Evolutionary conservation across 2,113 vertebrate species (phyloP).

Genomic region (Girardinichthys multiradiatus): DNA sequence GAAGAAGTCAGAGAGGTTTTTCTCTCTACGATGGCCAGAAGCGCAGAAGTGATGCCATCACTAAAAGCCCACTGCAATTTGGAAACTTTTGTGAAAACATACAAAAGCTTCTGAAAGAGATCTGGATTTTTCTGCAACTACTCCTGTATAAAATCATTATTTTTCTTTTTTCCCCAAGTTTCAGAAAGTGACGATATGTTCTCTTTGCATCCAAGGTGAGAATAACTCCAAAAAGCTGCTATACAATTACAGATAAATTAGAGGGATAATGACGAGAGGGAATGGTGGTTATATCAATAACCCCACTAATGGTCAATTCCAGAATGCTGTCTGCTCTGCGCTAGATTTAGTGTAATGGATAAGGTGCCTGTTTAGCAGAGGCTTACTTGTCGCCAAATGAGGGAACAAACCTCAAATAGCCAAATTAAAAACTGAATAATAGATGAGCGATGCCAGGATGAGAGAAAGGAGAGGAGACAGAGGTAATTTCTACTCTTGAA

Average conservation of each 20-base stretch:
- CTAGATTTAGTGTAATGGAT: constrained; percentile 81
- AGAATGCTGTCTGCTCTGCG: constrained; percentile 75
- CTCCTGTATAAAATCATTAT: constrained; percentile 33
- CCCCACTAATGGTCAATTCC: constrained; percentile 81
- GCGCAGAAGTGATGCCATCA: constrained; percentile 39
- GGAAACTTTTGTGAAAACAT: constrained; percentile 74
- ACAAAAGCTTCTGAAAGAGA: constrained; percentile 68
- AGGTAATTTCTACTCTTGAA: constrained; percentile 77
- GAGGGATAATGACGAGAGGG: constrained; percentile 75
- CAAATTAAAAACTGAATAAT: constrained; percentile 86
- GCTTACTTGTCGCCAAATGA: constrained; percentile 78
- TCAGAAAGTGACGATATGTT: constrained; percentile 65
- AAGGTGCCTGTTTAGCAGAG: constrained; percentile 79
- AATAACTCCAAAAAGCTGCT: constrained; percentile 67
- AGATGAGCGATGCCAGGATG: constrained; percentile 81
- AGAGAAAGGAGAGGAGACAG: constrained; percentile 74
- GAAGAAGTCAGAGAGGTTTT: constrained; percentile 63
- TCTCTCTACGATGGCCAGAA: constrained; percentile 60
- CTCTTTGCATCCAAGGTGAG: constrained; percentile 69
- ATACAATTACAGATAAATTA: constrained; percentile 80
- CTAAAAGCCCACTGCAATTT: constrained; percentile 73
- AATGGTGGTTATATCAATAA: constrained; percentile 81
- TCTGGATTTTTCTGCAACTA: constrained; percentile 42
- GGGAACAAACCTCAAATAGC: constrained; percentile 82
- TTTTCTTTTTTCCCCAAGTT: constrained; percentile 55